A percentile compares a stretch with the other conserved stretches of the same genome.
Conservation (phyloP, 2,113 vertebrate genomes). For the Oxygymnocypris stewartii region DNA sequence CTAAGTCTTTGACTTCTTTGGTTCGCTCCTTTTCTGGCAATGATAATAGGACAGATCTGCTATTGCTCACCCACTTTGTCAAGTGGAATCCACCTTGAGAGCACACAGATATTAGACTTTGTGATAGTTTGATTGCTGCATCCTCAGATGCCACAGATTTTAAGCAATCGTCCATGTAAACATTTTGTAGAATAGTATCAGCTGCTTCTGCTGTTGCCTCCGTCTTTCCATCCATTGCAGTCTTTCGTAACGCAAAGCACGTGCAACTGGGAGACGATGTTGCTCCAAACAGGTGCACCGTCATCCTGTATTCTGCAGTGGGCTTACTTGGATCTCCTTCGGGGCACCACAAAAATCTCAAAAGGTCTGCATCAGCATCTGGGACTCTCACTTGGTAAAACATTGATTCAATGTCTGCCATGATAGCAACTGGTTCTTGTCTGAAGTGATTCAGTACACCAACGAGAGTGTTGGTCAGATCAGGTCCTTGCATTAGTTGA, state of each 20-base stretch:
- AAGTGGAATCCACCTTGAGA: conserved; percentile 21
- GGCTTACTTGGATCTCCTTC: not conserved
- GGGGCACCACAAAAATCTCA: not conserved
- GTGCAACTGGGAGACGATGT: not conserved
- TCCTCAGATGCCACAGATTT: not conserved
- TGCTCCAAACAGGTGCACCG: not conserved
- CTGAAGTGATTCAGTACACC: not conserved
- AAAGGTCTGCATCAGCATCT: not conserved
- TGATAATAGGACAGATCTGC: not conserved
- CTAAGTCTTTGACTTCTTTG: not conserved
- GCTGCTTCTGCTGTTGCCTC: not conserved
- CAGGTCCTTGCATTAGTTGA: not conserved
- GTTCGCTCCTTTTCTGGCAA: not conserved
- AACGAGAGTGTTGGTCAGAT: not conserved
- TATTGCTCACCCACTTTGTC: conserved; percentile 40
- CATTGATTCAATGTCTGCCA: not conserved
- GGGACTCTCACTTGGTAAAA: not conserved
- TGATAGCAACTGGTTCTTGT: not conserved
- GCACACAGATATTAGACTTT: not conserved
- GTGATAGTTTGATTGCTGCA: not conserved
- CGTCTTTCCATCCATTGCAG: not conserved
- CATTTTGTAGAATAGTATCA: not conserved
- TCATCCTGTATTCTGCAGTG: not conserved
- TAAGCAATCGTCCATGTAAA: not conserved
- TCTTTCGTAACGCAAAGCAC: not conserved